These are phyloP conservation scores for Maniola jurtina DNA, from an alignment of 1,140 invertebrate genomes.

Conservation along the genomic window DNA sequence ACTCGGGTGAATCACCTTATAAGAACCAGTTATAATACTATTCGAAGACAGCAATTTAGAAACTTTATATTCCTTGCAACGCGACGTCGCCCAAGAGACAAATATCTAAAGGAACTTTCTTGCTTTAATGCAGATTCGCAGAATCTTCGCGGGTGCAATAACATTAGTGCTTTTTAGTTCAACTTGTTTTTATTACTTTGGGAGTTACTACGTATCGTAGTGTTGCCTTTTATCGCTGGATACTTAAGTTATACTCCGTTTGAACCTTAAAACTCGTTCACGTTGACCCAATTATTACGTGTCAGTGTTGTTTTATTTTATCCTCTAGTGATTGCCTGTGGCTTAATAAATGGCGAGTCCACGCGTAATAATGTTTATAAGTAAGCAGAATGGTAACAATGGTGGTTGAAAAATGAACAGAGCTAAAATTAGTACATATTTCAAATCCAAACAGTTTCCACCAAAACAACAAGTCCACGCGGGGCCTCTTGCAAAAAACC, in stretches of 20 bases:
- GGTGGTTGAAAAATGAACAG: background rate
- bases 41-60: slow-evolving; percentile 4
- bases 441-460: background rate
- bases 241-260: too few relatives aligned
- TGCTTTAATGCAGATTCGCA: slow-evolving; percentile 8
- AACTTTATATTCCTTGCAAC: slow-evolving; percentile 7
- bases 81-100: background rate
- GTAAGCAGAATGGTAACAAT: too few relatives aligned
- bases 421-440: background rate
- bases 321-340: too few relatives aligned
- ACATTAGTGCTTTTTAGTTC: slow-evolving; percentile 13
- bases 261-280: too few relatives aligned
- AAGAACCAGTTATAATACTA: background rate
- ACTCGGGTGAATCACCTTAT: background rate
- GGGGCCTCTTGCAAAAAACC: slow-evolving; percentile 26
- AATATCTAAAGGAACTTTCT: slow-evolving; percentile 6
- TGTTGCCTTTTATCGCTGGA: background rate
- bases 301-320: too few relatives aligned
- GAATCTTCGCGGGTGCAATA: slow-evolving; percentile 11
- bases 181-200: slow-evolving; percentile 9
- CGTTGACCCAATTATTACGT: too few relatives aligned
- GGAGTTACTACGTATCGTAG: background rate
- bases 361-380: too few relatives aligned
- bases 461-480: slow-evolving; percentile 4
- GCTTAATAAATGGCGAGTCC: too few relatives aligned